Evolutionary conservation across 1,140 invertebrate genomes (phyloP).

Genomic region (Nephila pilipes): DNA sequence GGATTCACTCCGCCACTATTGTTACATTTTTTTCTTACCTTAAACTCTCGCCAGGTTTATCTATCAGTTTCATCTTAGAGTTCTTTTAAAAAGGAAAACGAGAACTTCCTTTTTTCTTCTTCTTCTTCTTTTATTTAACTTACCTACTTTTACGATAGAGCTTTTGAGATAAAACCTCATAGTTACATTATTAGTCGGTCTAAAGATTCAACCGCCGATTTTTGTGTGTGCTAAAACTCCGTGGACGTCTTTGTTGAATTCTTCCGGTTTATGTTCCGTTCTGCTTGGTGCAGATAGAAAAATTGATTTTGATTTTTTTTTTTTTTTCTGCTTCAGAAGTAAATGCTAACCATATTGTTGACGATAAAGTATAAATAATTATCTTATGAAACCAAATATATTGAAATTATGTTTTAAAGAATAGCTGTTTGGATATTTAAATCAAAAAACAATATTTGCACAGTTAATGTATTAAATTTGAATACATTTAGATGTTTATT

Average conservation of each 20-base stretch:
- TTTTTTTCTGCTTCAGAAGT: background rate
- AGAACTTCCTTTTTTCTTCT: slow-evolving; percentile 21
- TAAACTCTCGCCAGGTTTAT: slow-evolving; percentile 1
- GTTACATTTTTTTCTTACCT: slow-evolving; percentile 8
- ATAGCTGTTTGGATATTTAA: too few species aligned
- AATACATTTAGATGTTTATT: too few species aligned
- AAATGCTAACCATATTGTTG: background rate
- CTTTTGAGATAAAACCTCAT: slow-evolving; percentile 13
- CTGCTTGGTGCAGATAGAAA: background rate
- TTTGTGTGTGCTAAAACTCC: background rate
- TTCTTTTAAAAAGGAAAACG: slow-evolving; percentile 30
- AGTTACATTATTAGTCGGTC: background rate
- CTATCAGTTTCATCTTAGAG: slow-evolving; percentile 13
- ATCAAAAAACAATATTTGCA: too few species aligned
- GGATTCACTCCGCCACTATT: slow-evolving; percentile 21
- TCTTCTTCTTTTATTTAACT: slow-evolving; percentile 1
- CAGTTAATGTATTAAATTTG: too few species aligned
- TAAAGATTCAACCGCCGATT: background rate
- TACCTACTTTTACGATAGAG: background rate
- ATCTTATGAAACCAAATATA: too few species aligned
- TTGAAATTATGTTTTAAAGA: too few species aligned
- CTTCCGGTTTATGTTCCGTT: slow-evolving; percentile 7
- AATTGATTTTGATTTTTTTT: background rate
- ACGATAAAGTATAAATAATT: too few species aligned
- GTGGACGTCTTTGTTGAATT: background rate